Percentiles rank a stretch among this genome's conserved stretches.
phyloP scores from a whole-genome alignment of 1,140 invertebrate species.

The Euwallacea fornicatus region DNA sequence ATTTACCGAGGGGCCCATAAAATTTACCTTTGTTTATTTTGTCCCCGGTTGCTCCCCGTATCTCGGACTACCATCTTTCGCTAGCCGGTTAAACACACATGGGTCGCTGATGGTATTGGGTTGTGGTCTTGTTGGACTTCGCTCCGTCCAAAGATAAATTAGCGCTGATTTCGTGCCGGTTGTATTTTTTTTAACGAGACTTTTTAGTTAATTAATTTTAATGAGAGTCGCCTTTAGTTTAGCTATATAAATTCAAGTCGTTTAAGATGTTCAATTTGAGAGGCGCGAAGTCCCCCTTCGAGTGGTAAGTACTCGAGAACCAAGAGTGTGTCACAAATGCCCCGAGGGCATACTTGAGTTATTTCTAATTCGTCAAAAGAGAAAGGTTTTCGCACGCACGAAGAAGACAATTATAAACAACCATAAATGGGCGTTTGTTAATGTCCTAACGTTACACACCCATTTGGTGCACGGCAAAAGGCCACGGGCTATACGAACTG shows the following conservation, averaged over 20 bases:
- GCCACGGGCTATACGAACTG: no score
- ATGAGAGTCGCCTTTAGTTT: neutral
- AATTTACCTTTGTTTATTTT: constrained; percentile 31
- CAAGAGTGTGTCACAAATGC: neutral
- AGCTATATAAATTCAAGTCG: no score
- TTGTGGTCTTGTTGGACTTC: constrained; percentile 10
- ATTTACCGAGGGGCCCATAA: constrained; percentile 16
- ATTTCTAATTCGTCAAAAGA: constrained; percentile 1
- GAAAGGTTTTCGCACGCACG: neutral
- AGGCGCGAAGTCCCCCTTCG: neutral
- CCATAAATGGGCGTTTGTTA: neutral
- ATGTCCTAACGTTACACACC: no score
- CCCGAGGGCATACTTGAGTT: neutral
- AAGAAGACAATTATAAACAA: neutral
- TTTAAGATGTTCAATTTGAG: neutral
- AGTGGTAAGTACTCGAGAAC: neutral
- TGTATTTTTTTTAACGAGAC: neutral
- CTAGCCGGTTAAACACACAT: constrained; percentile 19
- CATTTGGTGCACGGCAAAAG: no score
- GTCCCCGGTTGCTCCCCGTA: constrained; percentile 15
- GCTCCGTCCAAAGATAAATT: constrained; percentile 9
- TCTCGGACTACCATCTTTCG: constrained; percentile 22
- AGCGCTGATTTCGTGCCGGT: constrained; percentile 9
- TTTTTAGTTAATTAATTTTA: constrained; percentile 17
- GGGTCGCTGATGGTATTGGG: constrained; percentile 16